Base-by-base conservation (phyloP, 2,797 vertebrate species). In the Pagetopsis macropterus region DNA sequence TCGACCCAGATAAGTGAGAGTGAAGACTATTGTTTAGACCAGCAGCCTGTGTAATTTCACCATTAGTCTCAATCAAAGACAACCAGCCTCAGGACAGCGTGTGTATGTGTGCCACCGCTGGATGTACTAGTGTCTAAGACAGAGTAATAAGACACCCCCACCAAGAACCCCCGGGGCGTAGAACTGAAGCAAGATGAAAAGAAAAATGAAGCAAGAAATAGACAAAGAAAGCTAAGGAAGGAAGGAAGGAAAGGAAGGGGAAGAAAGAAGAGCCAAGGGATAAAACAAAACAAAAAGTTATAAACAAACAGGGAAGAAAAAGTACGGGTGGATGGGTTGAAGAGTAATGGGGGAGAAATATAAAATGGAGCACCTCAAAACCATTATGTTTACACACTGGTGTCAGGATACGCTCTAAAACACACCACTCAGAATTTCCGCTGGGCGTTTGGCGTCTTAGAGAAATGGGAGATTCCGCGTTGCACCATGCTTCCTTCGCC, bases 11-110 rank as follows among this genome's bases (percentile, higher is more conserved):
- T 91, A 82, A 89, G 78, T 84, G 83, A 84, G 86, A 90, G 85
- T 90, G 90, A 91, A 66, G 85, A 88, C 69, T 87, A 87, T 89
- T 86, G 85, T 91, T 90, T 82, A 76, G 65, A 90, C 84, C 89
- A 88, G 82, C 85, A 76, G 90, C 79, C 79, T 81, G 84, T 79
- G 85, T 92, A 85, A 89, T 92, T 90, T 89, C 88, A 87, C 86
- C 86, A 91, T 93, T 88, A 89, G 84, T 93, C 86, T 92, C 89
- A 86, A 91, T 92, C 87, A 86, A 76, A 87, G 80, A 81, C 80
- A 83, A 82, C 60, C 72, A 70, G 80, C 88, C 16, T 67, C 63
- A 73, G 79, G 74, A 73, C 63, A 55, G 40, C 16, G 51, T 64
- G 70, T 63, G 75, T 46, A 41, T 71, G 65, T 70, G 54, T 62